Percentiles rank a stretch among this genome's conserved stretches.
Evolutionary conservation across 1,140 invertebrate species (phyloP).

Genomic region (Saxidomus purpurata): DNA sequence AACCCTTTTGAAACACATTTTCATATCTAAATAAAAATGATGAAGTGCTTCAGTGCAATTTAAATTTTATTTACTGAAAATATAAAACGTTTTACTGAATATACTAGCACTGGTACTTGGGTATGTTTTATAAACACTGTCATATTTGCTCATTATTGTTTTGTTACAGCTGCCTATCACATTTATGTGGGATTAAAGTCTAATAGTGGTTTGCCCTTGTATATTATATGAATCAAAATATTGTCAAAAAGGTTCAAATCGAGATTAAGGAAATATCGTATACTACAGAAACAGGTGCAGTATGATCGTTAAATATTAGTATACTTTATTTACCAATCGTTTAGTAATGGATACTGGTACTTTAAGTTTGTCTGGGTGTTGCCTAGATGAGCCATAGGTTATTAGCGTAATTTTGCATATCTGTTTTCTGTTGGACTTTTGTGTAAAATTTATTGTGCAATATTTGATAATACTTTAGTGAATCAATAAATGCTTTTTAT

Average conservation of each 20-base stretch:
- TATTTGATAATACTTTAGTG: too few relatives aligned
- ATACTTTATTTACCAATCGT: background rate
- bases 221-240: background rate
- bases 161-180: background rate
- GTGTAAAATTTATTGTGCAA: too few relatives aligned
- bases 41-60: background rate
- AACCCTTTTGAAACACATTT: conserved; percentile 1
- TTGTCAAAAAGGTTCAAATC: background rate
- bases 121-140: conserved; percentile 4
- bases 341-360: background rate
- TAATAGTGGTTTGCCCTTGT: background rate
- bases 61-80: background rate
- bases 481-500: too few relatives aligned
- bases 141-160: background rate
- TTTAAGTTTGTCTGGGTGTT: too few relatives aligned
- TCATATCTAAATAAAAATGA: background rate
- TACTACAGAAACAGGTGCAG: background rate
- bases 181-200: background rate
- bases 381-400: too few relatives aligned
- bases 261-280: background rate
- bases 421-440: too few relatives aligned
- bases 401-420: too few relatives aligned
- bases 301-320: background rate
- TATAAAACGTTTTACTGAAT: background rate
- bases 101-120: background rate